Conservation (phyloP, 2,888 invertebrate species). For the Acanthoscelides obtectus region DNA sequence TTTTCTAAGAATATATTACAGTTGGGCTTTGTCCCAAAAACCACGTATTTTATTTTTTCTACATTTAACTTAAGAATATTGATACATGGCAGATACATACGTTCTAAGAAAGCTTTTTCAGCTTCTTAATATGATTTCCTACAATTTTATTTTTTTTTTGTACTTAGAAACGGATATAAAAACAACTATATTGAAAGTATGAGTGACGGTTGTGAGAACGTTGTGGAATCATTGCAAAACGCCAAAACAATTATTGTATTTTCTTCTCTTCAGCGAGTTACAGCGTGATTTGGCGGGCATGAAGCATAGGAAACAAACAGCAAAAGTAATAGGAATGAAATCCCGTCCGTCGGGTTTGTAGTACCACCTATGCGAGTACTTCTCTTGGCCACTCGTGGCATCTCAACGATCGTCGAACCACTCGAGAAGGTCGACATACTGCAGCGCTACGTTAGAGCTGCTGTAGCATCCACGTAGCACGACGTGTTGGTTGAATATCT, state of each 20-base stretch:
- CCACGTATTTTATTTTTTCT: too few species aligned
- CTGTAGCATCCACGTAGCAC: background rate
- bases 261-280: background rate
- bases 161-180: too few species aligned
- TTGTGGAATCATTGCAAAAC: background rate
- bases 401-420: background rate
- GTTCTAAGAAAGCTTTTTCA: too few species aligned
- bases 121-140: too few species aligned
- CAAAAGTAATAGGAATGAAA: background rate
- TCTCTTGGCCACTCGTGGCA: background rate
- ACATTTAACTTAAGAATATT: too few species aligned
- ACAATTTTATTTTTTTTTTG: too few species aligned
- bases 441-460: background rate
- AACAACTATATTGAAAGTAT: too few species aligned
- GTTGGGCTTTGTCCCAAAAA: too few species aligned
- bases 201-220: too few species aligned
- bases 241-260: background rate
- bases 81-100: too few species aligned
- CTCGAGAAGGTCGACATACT: background rate
- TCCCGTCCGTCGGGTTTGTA: background rate
- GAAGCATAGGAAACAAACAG: background rate
- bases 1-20: too few species aligned
- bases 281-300: background rate
- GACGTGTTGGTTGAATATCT: background rate
- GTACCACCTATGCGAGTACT: background rate